These are phyloP conservation scores for Solea senegalensis DNA, from an alignment of 2,113 vertebrate species.

Conservation along the genomic window DNA sequence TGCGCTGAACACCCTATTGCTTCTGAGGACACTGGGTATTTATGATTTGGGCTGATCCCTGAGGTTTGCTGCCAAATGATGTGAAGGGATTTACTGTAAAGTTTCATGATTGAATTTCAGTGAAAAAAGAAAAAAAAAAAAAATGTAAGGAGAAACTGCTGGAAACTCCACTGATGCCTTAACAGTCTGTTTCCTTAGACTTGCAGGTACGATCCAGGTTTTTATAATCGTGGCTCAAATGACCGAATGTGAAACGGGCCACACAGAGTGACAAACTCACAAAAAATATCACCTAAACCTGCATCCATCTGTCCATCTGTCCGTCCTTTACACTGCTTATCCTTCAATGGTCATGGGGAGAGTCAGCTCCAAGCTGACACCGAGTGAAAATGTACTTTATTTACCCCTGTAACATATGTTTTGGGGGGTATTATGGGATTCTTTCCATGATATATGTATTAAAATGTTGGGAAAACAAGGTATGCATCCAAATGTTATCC, in stretches of 20 bases:
- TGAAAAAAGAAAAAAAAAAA: too few relatives aligned
- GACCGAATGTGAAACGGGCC: not conserved
- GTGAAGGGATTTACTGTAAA: constrained; percentile 18
- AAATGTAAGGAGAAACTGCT: not conserved
- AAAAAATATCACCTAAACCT: too few relatives aligned
- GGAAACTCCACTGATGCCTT: not conserved
- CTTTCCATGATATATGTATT: too few relatives aligned
- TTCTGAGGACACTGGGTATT: not conserved
- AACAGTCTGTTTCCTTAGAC: not conserved
- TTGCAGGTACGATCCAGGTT: not conserved
- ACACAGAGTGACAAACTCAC: not conserved
- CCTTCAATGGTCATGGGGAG: too few relatives aligned
- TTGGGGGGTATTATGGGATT: too few relatives aligned
- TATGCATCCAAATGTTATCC: too few relatives aligned
- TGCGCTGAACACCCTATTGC: not conserved
- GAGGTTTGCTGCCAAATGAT: not conserved
- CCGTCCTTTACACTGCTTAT: too few relatives aligned
- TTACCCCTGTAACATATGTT: too few relatives aligned
- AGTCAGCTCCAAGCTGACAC: too few relatives aligned
- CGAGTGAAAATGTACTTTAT: too few relatives aligned
- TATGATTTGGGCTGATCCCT: not conserved
- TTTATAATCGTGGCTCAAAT: not conserved
- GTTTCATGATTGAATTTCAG: constrained; percentile 1
- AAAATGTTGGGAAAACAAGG: too few relatives aligned
- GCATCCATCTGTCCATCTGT: too few relatives aligned